Evolutionary conservation across 2,797 vertebrate genomes (phyloP).

Genomic region (Toxotes lorentzi): DNA sequence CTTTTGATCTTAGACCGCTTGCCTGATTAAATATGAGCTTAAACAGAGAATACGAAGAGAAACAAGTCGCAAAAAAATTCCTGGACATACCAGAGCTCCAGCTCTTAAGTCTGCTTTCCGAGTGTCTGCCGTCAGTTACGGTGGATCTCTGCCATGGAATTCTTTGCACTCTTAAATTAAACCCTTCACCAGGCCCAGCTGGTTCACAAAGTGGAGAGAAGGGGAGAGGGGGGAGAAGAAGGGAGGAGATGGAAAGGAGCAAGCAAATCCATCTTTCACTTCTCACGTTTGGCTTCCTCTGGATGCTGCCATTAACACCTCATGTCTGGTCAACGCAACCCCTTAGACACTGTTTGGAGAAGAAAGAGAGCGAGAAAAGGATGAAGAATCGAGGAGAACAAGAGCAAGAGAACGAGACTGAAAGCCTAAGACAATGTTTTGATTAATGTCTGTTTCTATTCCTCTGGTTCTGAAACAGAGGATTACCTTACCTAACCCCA

Average conservation of each 20-base stretch:
- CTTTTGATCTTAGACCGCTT: conserved; percentile 35
- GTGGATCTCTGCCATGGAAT: conserved; percentile 83
- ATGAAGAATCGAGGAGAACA: conserved; percentile 26
- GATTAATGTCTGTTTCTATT: conserved; percentile 77
- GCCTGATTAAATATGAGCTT: conserved; percentile 48
- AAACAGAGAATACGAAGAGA: conserved; percentile 60
- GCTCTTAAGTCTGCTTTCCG: conserved; percentile 68
- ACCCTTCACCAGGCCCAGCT: conserved; percentile 78
- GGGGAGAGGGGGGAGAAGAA: conserved; percentile 33
- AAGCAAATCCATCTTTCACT: conserved; percentile 63
- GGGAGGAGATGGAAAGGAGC: conserved; percentile 58
- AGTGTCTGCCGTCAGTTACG: conserved; percentile 73
- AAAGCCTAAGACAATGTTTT: conserved; percentile 63
- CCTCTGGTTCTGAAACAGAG: conserved; percentile 65
- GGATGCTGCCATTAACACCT: conserved; percentile 74
- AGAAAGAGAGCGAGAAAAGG: conserved; percentile 35
- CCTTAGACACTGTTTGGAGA: conserved; percentile 42
- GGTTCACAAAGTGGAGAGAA: conserved; percentile 63
- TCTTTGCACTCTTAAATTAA: conserved; percentile 84
- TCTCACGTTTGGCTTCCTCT: conserved; percentile 74
- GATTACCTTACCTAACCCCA: conserved; percentile 80
- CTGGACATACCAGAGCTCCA: conserved; percentile 70
- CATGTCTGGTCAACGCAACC: conserved; percentile 57
- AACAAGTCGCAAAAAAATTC: conserved; percentile 65
- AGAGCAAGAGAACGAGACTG: conserved; percentile 31